Evolutionary conservation across 2,113 vertebrate species (phyloP).

Genomic region (Pitta sordida): DNA sequence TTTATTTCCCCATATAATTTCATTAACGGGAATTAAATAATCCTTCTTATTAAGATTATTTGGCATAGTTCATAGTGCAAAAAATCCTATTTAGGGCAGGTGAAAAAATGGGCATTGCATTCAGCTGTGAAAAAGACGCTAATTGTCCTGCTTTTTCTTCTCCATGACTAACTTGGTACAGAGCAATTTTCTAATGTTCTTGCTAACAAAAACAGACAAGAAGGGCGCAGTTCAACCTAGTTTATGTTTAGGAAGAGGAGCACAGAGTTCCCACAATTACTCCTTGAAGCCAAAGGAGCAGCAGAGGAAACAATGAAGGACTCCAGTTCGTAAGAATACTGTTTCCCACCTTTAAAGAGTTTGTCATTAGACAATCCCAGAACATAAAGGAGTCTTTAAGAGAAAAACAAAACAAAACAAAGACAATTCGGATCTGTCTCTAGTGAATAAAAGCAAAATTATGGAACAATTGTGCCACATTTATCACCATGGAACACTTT

Average conservation of each 20-base stretch:
- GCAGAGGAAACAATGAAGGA: conserved; percentile 40
- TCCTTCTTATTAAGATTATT: not conserved
- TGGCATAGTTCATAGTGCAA: not conserved
- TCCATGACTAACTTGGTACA: not conserved
- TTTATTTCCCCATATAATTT: not conserved
- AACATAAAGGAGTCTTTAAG: not conserved
- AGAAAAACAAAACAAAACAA: conserved; percentile 1
- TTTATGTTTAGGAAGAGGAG: conserved; percentile 68
- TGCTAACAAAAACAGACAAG: conserved; percentile 57
- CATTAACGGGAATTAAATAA: not conserved
- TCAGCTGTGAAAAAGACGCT: not conserved
- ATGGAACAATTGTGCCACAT: not conserved
- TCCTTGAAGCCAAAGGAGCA: conserved; percentile 52
- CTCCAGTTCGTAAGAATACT: conserved; percentile 46
- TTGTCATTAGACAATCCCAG: conserved; percentile 20
- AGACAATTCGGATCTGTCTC: not conserved
- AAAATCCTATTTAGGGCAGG: not conserved
- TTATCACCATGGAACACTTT: not conserved
- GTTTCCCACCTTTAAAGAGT: conserved; percentile 33
- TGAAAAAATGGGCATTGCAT: not conserved
- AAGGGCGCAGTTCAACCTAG: conserved; percentile 56
- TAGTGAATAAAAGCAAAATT: conserved; percentile 11
- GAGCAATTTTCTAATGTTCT: conserved; percentile 43
- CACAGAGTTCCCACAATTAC: conserved; percentile 57
- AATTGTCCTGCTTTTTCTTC: not conserved